Base-by-base conservation (phyloP, 2,888 invertebrate species). In the Strigamia crassipes region DNA sequence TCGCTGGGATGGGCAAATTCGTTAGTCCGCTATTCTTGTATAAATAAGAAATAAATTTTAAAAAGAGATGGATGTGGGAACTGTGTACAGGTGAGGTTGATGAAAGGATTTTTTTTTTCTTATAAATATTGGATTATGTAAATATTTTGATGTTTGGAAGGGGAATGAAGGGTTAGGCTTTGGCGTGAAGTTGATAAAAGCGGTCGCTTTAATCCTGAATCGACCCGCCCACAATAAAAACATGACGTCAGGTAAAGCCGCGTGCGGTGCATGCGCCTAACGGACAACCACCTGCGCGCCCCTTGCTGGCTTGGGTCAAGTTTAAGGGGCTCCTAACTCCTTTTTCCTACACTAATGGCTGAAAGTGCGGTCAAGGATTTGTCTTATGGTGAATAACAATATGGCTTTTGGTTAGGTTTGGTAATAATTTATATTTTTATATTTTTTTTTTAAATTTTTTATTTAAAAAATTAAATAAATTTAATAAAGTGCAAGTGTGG, bases 181-280 rank as follows among this genome's bases (percentile, higher is more conserved):
- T 6, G 15, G 51, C 51, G n/a, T 15, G n/a, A 51, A 51, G 51
- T 51, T 38, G 38, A 51, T 18, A 51, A 51, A 51, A 51, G 18
- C n/a, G 13, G 18, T 15, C 51, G 51, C 51, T 51, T 18, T 18
- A 18, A 51, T 51, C 18, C 18, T 13, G 38, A 51, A 0, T 51
- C 18, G 51, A 51, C 51, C 51, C 51, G 51, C 51, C 51, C 51
- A 51, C n/a, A 51, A 51, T 51, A 51, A 51, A 51, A 51, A 51
- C 12, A 18, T 51, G 51, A 51, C 51, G 51, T 51, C 51, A 51
- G 51, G 8, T 51, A 51, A 51, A 51, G 51, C 51, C 51, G 51
- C 51, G 51, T 51, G 51, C 51, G 51, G 51, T 51, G 51, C 51
- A 51, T 51, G 51, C 51, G 51, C 18, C 51, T 51, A 51, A 51